Conservation (phyloP, 1,140 invertebrate species). For the Drosophila quadrilineata region DNA sequence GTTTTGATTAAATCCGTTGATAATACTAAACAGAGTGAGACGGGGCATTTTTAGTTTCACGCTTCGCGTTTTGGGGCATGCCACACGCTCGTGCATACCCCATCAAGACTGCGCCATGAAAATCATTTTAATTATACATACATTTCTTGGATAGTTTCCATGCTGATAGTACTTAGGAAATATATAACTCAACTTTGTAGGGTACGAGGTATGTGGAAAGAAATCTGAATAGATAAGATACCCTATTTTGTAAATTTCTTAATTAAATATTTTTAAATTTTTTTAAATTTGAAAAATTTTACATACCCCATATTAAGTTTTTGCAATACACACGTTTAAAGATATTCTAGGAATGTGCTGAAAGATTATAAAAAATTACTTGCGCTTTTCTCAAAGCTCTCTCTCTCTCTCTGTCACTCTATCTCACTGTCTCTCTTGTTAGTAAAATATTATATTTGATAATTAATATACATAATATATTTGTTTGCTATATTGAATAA, state of each 20-base stretch:
- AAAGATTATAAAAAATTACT: constrained; percentile 48
- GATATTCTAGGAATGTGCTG: constrained; percentile 30
- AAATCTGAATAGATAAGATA: too few relatives aligned
- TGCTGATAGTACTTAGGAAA: too few relatives aligned
- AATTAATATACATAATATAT: constrained; percentile 46
- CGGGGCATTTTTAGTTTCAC: too few relatives aligned
- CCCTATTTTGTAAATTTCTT: too few relatives aligned
- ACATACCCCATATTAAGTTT: background rate
- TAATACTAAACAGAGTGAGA: too few relatives aligned
- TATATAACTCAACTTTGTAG: too few relatives aligned
- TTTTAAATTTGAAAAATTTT: background rate
- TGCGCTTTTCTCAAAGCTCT: constrained; percentile 50
- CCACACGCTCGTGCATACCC: too few relatives aligned
- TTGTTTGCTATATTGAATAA: constrained; percentile 13
- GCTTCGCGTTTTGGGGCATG: too few relatives aligned
- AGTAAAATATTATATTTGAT: constrained; percentile 25
- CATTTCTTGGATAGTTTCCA: too few relatives aligned
- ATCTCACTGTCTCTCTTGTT: background rate
- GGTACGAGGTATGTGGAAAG: too few relatives aligned
- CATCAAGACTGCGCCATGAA: too few relatives aligned
- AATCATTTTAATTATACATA: too few relatives aligned
- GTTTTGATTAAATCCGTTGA: constrained; percentile 46
- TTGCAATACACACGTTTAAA: background rate
- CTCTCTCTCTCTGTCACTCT: background rate
- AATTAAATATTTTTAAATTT: background rate